phyloP scores from a whole-genome alignment of 1,140 invertebrate genomes.

The Papilio xuthus region DNA sequence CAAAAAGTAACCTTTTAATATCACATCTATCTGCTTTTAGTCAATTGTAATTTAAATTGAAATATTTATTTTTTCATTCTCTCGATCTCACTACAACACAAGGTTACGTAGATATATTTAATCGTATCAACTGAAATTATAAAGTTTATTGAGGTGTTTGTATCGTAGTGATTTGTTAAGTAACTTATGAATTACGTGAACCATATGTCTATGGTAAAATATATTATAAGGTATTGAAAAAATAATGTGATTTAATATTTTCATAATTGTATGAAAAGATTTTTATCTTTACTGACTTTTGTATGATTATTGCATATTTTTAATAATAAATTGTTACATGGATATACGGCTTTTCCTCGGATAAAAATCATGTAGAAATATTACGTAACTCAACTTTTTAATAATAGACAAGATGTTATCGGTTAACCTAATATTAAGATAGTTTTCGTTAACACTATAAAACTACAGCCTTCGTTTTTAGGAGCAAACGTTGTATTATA shows the following conservation, averaged over 20 bases:
- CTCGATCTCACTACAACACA: slow-evolving; percentile 6
- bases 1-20: not conserved
- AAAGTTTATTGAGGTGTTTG: not conserved
- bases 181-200: not conserved
- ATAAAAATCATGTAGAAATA: not conserved
- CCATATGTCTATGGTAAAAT: slow-evolving; percentile 18
- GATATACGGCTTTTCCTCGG: not conserved
- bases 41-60: not conserved
- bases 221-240: not conserved
- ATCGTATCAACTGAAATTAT: not conserved
- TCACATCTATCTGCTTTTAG: not conserved
- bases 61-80: not conserved
- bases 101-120: not conserved
- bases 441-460: too few relatives aligned
- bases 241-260: not conserved
- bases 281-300: not conserved
- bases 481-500: too few relatives aligned
- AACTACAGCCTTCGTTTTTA: too few relatives aligned
- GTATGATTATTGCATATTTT: not conserved
- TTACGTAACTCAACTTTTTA: not conserved
- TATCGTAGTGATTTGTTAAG: not conserved
- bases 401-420: not conserved
- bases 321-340: not conserved
- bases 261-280: not conserved
- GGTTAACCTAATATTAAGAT: not conserved